Evolutionary conservation across 92 coral and sea anemone species (phyloP), one percentile per base, ranked within the genome.

Genomic region (Umimayanthus kanabou): DNA sequence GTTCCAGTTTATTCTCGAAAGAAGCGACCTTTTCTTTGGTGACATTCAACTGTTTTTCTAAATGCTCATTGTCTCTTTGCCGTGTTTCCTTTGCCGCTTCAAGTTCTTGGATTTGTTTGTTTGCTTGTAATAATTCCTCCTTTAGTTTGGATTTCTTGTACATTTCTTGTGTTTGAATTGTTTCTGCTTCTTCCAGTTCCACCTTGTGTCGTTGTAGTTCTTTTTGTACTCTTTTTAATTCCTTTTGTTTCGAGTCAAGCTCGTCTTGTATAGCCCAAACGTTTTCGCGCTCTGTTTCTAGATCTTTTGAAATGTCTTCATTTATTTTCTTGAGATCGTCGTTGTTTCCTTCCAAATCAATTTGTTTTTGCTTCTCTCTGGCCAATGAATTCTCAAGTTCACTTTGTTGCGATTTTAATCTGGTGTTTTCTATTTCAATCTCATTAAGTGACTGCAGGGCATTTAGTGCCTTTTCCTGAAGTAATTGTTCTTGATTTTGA

Each of bases 71-170:
- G 71, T 83, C 90, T 79, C 91, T 92, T 49, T 96, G 95, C 37
- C 88, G 93, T 29, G 87, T 81, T 40, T 94, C 98, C 67, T 81
- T 90, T 16, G 87, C 87, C 22, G 85, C 86, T 64, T 91, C 97
- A 78, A 96, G 82, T 18, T 96, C 97, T 33, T 89, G 84, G 20
- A 92, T 65, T 39, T 61, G 91, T 80, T 93, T 93, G 47, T 92
- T 80, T 26, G 93, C 89, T 30, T 88, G 87, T 1, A 89, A 78
- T 40, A 91, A 20, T 26, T 96, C 96, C 47, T 90, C 95, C 72
- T 87, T 89, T 61, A 94, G 82, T 77, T 94, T 94, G n/a, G 90
- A 88, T 57, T 92, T 93, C 78, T 96, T 94, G 33, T 84, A 88
- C 89, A 90, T 73, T 74, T 43, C 86, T 58, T 88, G 88, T 11